phyloP scores from a whole-genome alignment of 2,797 vertebrate species.

The Mus minutoides region DNA sequence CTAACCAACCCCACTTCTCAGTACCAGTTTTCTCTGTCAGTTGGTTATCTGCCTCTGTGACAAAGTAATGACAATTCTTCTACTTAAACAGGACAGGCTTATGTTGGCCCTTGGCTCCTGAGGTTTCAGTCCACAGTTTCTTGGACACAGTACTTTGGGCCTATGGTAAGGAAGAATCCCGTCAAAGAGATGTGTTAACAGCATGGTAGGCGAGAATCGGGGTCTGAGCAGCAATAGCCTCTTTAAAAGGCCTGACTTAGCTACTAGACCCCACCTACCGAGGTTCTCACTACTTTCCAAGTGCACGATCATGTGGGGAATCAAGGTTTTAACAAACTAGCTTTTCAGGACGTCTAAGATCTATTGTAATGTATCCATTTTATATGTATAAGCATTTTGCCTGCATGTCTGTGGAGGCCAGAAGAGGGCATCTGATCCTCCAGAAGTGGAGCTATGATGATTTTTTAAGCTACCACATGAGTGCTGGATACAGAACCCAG shows the following conservation, averaged over 20 bases:
- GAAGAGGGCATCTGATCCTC: not conserved
- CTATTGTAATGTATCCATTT: not conserved
- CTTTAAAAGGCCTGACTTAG: not conserved
- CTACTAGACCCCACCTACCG: too few species aligned
- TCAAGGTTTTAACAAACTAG: not conserved
- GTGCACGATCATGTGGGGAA: rapidly evolving
- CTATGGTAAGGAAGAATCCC: not conserved
- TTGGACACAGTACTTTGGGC: not conserved
- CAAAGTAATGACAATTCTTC: not conserved
- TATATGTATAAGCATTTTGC: not conserved
- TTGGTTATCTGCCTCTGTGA: not conserved
- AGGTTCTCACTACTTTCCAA: not conserved
- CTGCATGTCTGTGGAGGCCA: not conserved
- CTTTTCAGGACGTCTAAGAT: not conserved
- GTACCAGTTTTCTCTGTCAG: not conserved
- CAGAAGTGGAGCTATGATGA: not conserved
- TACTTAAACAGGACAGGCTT: not conserved
- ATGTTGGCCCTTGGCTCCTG: not conserved
- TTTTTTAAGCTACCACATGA: not conserved
- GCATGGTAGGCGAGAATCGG: not conserved
- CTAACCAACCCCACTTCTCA: not conserved
- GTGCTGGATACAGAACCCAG: not conserved
- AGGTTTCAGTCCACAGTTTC: not conserved
- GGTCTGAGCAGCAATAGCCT: too few species aligned
- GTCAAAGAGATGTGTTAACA: not conserved